phyloP scores from a whole-genome alignment of 2,888 invertebrate species.

The Crepidodera aurea region DNA sequence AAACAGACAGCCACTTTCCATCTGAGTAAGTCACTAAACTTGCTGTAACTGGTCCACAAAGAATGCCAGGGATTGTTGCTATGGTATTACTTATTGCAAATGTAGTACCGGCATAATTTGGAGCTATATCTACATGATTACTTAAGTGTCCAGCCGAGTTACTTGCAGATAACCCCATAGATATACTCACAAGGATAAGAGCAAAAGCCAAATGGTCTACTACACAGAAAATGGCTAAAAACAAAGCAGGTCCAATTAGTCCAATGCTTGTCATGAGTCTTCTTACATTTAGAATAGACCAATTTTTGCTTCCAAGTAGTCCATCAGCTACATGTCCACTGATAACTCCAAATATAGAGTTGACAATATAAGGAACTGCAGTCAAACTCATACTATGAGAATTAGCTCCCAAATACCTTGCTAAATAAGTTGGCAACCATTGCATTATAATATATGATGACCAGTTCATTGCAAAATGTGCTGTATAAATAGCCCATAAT shows the following conservation, averaged over 20 bases:
- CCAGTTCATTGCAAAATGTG: constrained; percentile 84
- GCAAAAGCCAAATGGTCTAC: constrained; percentile 74
- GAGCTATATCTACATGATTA: constrained; percentile 80
- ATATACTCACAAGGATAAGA: constrained; percentile 75
- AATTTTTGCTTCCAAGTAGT: constrained; percentile 63
- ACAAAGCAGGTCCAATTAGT: constrained; percentile 75
- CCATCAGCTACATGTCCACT: constrained; percentile 78
- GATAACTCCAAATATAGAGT: constrained; percentile 74
- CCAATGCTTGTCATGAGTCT: constrained; percentile 77
- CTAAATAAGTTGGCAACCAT: constrained; percentile 78
- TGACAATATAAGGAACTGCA: constrained; percentile 77
- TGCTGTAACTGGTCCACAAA: constrained; percentile 80
- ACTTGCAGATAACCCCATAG: constrained; percentile 78
- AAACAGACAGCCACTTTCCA: constrained; percentile 79
- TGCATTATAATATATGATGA: constrained; percentile 82
- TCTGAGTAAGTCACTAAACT: constrained; percentile 74
- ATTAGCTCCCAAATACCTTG: constrained; percentile 69
- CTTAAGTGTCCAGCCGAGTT: constrained; percentile 80
- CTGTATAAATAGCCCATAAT: constrained; percentile 76
- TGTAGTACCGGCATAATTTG: constrained; percentile 79
- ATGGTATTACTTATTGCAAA: constrained; percentile 80
- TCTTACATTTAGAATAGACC: constrained; percentile 74
- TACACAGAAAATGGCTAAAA: constrained; percentile 74
- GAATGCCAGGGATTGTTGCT: constrained; percentile 77
- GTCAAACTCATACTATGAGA: constrained; percentile 75